Base-by-base conservation (phyloP, 2,113 vertebrate genomes). In the Poicephalus gulielmi region DNA sequence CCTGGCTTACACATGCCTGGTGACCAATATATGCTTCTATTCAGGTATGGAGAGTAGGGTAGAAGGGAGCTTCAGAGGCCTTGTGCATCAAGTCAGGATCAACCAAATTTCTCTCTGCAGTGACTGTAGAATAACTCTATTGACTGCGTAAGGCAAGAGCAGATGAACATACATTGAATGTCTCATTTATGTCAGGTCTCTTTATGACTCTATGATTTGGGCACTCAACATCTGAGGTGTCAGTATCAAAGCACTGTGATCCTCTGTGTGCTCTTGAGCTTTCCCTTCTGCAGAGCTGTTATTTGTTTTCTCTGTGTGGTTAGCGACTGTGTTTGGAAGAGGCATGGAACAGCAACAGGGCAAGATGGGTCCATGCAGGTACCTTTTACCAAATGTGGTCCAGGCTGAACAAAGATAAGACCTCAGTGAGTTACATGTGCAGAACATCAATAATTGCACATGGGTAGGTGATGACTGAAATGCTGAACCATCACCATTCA, bases 271-370 rank as follows among this genome's bases (percentile, higher is more conserved):
- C 57, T 92, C 89, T 85, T 84, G 69, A 91, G 33, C 39, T 62
- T 88, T 84, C 30, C 24, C 13, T 91, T 86, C 73, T 79, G 33
- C 47, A 60, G 52, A 94, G 57, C 52, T 82, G 57, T 49, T 84
- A n/a, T 66, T 92, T 30, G 11, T 92, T 93, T 93, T 70, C 50
- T 90, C 52, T 52, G 4, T 31, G 17, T 30, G 59, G 13, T 30
- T 31, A 50, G 24, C 19, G 71, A 35, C n/a, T 44, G 11, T 37
- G 28, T 86, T 95, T 80, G 86, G 75, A 94, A 80, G 43, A 46
- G 9, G 25, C 15, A 37, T 8, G 31, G 44, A 80, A 78, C 2
- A 44, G 31, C 0, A 1, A 52, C 22, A 46, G 37, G n/a, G 55
- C 73, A 37, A 55, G 12, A 73, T 25, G 47, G 23, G 35, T 46